Conservation (phyloP, 2,113 vertebrate species). For the Gavialis gangeticus region DNA sequence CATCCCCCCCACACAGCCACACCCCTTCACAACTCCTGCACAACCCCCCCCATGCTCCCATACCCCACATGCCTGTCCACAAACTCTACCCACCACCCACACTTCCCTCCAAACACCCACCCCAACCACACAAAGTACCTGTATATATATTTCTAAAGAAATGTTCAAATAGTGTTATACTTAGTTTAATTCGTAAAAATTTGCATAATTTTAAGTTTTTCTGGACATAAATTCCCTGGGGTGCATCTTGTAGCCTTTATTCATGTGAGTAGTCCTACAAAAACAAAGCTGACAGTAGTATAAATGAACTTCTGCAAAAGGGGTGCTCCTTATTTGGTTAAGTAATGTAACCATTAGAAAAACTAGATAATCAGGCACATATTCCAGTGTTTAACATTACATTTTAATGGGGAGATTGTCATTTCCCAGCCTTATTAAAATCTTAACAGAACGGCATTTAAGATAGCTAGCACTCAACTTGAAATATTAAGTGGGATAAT, state of each 20-base stretch:
- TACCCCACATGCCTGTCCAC: too few species aligned
- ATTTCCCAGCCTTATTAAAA: not conserved
- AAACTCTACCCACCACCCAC: too few species aligned
- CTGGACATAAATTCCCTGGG: too few species aligned
- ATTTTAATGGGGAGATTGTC: not conserved
- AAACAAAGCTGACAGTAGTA: not conserved
- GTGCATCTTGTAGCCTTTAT: not conserved
- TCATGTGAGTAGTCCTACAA: not conserved
- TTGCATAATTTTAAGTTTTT: too few species aligned
- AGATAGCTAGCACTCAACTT: not conserved
- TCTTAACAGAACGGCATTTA: not conserved
- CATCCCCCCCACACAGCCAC: too few species aligned
- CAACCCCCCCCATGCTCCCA: too few species aligned
- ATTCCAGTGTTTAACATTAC: not conserved
- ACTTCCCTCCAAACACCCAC: too few species aligned
- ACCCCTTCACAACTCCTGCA: too few species aligned
- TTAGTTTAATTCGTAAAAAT: too few species aligned
- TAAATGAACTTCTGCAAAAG: not conserved
- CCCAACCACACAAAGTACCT: too few species aligned
- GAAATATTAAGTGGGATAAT: not conserved
- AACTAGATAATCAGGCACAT: not conserved
- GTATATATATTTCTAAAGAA: too few species aligned
- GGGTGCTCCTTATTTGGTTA: not conserved
- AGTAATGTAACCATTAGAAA: not conserved
- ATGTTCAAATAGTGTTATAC: too few species aligned